These are phyloP conservation scores for Acronicta psi DNA, from an alignment of 2,888 invertebrate species.

Conservation along the genomic window DNA sequence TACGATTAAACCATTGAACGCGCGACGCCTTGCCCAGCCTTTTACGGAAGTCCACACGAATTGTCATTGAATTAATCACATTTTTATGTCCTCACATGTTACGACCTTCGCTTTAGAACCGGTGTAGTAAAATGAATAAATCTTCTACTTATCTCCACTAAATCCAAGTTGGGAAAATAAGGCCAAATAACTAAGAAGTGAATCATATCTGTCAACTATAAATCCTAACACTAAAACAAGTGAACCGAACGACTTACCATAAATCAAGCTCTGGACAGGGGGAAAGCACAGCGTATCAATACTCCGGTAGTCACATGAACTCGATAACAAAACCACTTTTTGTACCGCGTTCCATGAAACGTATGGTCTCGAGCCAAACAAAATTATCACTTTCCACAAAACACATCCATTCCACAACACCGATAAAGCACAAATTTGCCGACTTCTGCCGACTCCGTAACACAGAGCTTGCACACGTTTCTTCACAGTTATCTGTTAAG, in stretches of 20 bases:
- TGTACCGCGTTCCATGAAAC: constrained; percentile 80
- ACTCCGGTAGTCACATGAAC: constrained; percentile 80
- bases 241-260: constrained; percentile 77
- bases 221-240: constrained; percentile 54
- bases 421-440: constrained; percentile 79
- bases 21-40: constrained; percentile 55
- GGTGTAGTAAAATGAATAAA: constrained; percentile 36
- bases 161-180: constrained; percentile 36
- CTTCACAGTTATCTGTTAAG: constrained; percentile 84
- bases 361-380: constrained; percentile 75
- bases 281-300: constrained; percentile 78
- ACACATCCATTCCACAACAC: constrained; percentile 83
- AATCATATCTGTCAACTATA: constrained; percentile 52
- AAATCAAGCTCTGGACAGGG: constrained; percentile 77
- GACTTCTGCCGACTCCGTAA: constrained; percentile 76
- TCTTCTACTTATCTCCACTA: constrained; percentile 27
- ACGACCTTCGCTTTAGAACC: constrained; percentile 51
- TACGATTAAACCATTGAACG: constrained; percentile 39
- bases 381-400: constrained; percentile 84
- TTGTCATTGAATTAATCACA: constrained; percentile 70
- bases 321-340: constrained; percentile 80
- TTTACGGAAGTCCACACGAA: constrained; percentile 64
- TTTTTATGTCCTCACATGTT: constrained; percentile 56
- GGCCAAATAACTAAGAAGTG: constrained; percentile 35
- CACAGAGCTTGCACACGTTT: constrained; percentile 82